Base-by-base conservation (phyloP, 2,113 vertebrate genomes). In the Rhinoderma darwinii region DNA sequence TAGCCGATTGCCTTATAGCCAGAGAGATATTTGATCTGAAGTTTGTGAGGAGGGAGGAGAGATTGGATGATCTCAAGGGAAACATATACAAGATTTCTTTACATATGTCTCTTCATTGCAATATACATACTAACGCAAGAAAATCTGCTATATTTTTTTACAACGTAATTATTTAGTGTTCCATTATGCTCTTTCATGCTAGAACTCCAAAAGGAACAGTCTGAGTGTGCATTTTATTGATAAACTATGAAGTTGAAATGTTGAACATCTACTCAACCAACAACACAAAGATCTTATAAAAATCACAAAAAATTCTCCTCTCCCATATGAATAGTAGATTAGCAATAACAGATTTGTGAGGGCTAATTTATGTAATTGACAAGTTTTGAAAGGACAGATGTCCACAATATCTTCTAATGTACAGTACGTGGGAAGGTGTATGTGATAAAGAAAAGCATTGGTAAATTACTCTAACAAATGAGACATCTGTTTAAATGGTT, bases 381-480 rank as follows among this genome's bases (percentile, higher is more conserved):
- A 74, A 37, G 35, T 51, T 83, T 76, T 63, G 54, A 84, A n/a
- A 84, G 70, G 73, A 77, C 83, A 84, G 83, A 84, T 84, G 83
- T 76, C 72, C 73, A 84, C 50, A 84, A 47, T 76, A 32, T 59
- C 18, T 6, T 63, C 43, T 47, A 32, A 73, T 84, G 30, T 27
- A 11, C 27, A 83, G 9, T 72, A 41, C 20, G 70, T 74, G 50
- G 68, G 70, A 20, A 74, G 70, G 44, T 84, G 68, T 41, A 74
- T 59, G 27, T 35, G 47, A 72, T 47, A 47, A 74, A 41, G 35
- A 5, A 59, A 37, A 74, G 68, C 50, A 56, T 30, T 70, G 54
- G 30, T 7, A 54, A 25, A 54, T 51, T 83, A 47, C 27, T 54
- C 63, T 35, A 78, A 84, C 32, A 82, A 84, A 59, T 50, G 35